Percentiles rank a stretch among this genome's conserved stretches.
These are phyloP conservation scores for Grammatotria lemairii DNA, from an alignment of 2,113 vertebrate genomes.

Conservation along the genomic window DNA sequence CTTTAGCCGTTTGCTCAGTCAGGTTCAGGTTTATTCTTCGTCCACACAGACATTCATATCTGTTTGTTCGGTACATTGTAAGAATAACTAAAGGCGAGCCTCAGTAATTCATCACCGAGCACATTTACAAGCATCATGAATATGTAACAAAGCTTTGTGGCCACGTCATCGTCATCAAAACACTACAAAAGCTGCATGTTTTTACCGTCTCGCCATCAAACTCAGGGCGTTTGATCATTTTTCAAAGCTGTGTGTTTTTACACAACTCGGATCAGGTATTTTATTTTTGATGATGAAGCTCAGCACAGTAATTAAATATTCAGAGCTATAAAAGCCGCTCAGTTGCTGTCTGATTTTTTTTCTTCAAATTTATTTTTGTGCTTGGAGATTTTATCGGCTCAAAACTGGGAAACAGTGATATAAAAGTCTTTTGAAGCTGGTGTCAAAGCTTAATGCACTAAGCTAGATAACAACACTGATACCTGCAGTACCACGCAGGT, in stretches of 20 bases:
- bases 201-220: not conserved
- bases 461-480: not conserved
- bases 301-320: not conserved
- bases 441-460: not conserved
- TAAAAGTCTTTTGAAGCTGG: not conserved
- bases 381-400: not conserved
- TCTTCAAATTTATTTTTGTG: not conserved
- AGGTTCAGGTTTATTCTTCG: not conserved
- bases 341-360: not conserved
- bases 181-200: not conserved
- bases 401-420: not conserved
- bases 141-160: not conserved
- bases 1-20: not conserved
- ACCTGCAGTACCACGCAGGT: not conserved
- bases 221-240: not conserved
- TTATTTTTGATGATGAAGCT: not conserved
- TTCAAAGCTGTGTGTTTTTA: not conserved
- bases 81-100: not conserved
- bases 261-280: not conserved
- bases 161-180: not conserved
- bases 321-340: not conserved
- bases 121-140: not conserved
- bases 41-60: not conserved
- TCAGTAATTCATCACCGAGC: not conserved
- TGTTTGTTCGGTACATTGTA: not conserved